phyloP scores from a whole-genome alignment of 2,113 vertebrate species.

The Mormyrus iriodes region DNA sequence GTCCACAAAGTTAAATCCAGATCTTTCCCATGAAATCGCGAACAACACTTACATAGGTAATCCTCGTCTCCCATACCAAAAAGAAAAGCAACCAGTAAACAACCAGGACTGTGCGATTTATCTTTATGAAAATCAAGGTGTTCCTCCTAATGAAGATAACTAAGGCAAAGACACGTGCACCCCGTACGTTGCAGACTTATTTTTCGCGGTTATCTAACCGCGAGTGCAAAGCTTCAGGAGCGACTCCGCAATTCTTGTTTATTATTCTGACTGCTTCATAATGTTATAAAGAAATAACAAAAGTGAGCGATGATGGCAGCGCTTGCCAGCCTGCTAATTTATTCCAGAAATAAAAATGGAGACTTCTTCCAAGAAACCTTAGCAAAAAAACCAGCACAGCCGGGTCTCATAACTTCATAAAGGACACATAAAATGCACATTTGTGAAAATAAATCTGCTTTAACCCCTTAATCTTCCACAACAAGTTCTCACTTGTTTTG shows the following conservation, averaged over 20 bases:
- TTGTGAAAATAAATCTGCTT: background rate
- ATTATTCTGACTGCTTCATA: constrained; percentile 11
- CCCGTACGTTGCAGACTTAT: background rate
- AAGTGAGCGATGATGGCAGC: background rate
- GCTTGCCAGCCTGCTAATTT: background rate
- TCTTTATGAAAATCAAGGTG: constrained; percentile 10
- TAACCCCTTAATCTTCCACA: background rate
- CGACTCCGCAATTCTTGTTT: background rate
- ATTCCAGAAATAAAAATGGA: background rate
- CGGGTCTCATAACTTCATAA: background rate
- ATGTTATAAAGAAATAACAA: constrained; percentile 4
- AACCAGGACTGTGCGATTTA: background rate
- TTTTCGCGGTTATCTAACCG: constrained; percentile 9
- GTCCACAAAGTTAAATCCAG: background rate
- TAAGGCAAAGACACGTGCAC: background rate
- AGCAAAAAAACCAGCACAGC: background rate
- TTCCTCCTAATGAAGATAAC: background rate
- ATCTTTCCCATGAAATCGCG: background rate
- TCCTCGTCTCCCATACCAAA: background rate
- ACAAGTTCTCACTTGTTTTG: background rate
- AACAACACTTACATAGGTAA: background rate
- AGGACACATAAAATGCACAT: background rate
- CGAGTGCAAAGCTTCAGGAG: background rate
- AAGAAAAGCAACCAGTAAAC: background rate
- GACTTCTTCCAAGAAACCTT: background rate